Evolutionary conservation across 2,113 vertebrate species (phyloP).

Genomic region (Odobenus rosmarus): DNA sequence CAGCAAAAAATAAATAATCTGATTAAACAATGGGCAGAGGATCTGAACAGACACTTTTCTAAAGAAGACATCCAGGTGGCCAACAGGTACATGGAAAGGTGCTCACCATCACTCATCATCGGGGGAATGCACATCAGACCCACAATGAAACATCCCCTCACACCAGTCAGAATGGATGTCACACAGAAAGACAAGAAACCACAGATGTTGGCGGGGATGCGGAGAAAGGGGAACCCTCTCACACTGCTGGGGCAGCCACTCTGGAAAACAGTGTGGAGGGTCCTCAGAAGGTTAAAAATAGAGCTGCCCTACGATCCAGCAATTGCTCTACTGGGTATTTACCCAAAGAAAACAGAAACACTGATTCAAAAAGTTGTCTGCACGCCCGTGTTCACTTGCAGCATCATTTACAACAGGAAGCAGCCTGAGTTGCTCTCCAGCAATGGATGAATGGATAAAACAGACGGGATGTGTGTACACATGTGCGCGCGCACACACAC

Average conservation of each 20-base stretch:
- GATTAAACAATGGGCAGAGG: neutral
- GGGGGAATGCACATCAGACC: rapidly evolving
- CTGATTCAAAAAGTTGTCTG: rapidly evolving
- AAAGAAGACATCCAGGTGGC: neutral
- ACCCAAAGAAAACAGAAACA: neutral
- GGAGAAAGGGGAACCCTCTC: neutral
- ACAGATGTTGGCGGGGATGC: neutral
- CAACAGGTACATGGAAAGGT: no score
- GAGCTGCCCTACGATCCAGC: neutral
- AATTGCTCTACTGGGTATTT: rapidly evolving
- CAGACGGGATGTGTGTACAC: no score
- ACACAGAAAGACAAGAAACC: neutral
- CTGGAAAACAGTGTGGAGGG: rapidly evolving
- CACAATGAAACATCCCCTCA: neutral
- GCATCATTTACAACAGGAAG: neutral
- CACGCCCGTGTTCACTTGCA: rapidly evolving
- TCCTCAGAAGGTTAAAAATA: neutral
- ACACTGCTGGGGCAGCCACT: neutral
- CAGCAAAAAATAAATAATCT: neutral
- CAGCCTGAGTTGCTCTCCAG: neutral
- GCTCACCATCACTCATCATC: neutral
- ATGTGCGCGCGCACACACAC: no score
- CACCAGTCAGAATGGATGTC: neutral
- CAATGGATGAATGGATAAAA: rapidly evolving
- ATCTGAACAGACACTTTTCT: neutral